A percentile compares a stretch with the other conserved stretches of the same genome.
phyloP scores from a whole-genome alignment of 2,797 vertebrate species.

The Petrocephalus sullivani region DNA sequence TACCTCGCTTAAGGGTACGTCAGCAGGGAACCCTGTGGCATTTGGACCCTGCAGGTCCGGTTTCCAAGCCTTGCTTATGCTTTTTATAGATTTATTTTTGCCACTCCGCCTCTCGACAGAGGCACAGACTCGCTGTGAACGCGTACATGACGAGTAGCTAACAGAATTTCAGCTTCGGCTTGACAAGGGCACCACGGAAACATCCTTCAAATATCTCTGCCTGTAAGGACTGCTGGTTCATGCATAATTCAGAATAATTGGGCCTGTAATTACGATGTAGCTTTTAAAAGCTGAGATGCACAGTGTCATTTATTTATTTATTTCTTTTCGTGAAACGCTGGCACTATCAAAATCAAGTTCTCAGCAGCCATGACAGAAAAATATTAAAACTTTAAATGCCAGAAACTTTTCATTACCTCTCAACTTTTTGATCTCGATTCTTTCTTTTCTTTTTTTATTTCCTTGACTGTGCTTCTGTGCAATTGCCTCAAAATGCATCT shows the following conservation, averaged over 20 bases:
- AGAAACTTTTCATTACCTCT: slow-evolving; percentile 1
- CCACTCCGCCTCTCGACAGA: neutral
- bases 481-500: slow-evolving; percentile 10
- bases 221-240: slow-evolving; percentile 13
- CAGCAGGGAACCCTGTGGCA: neutral
- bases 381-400: neutral
- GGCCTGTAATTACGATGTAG: slow-evolving; percentile 1
- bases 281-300: slow-evolving; percentile 3
- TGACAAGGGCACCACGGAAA: slow-evolving; percentile 23
- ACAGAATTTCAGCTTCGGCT: slow-evolving; percentile 13
- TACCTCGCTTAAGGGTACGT: neutral
- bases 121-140: neutral
- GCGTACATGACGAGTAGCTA: neutral
- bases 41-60: neutral
- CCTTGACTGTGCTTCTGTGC: neutral
- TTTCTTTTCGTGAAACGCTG: neutral
- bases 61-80: neutral
- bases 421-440: neutral
- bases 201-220: slow-evolving; percentile 12
- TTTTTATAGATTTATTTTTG: neutral
- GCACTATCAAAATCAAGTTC: neutral
- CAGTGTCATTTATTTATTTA: neutral
- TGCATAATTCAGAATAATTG: slow-evolving; percentile 23
- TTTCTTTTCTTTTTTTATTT: neutral
- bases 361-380: neutral